Percentiles rank a stretch among this genome's conserved stretches.
phyloP scores from a whole-genome alignment of 2,113 vertebrate genomes.

The Neotragus moschatus region DNA sequence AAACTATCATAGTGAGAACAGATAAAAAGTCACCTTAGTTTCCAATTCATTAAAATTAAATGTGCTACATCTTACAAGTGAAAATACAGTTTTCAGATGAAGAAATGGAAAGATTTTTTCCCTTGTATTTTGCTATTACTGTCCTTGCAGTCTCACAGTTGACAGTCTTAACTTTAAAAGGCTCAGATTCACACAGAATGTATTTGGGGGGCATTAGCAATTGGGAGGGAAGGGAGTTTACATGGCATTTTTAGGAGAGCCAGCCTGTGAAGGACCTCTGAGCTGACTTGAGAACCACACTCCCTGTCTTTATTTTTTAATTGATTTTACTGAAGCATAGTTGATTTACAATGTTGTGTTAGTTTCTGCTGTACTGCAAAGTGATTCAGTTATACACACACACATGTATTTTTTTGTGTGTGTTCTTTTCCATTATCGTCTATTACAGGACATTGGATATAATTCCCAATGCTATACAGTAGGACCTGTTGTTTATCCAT shows the following conservation, averaged over 20 bases:
- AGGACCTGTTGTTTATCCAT: background rate
- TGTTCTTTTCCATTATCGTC: background rate
- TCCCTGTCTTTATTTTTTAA: background rate
- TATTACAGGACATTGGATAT: background rate
- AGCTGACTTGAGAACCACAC: background rate
- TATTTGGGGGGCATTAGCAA: background rate
- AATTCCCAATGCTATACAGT: background rate
- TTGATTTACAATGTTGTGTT: background rate
- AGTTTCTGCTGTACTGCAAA: background rate
- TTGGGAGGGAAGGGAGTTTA: too few species aligned
- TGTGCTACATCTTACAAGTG: background rate
- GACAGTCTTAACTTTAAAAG: slow-evolving; percentile 45
- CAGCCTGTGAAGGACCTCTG: background rate
- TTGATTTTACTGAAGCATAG: background rate
- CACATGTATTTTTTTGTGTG: background rate
- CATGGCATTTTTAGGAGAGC: background rate
- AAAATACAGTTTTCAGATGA: slow-evolving; percentile 48
- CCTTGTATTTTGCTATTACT: slow-evolving; percentile 19
- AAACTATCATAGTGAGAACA: background rate
- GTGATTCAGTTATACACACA: background rate
- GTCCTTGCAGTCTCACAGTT: slow-evolving; percentile 21
- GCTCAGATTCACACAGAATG: background rate
- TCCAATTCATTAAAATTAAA: slow-evolving; percentile 42
- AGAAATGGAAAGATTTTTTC: slow-evolving; percentile 41
- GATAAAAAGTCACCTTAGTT: background rate